Percentiles rank a stretch among this genome's conserved stretches.
Conservation (phyloP, 1,140 invertebrate genomes). For the Hylaeus anthracinus region DNA sequence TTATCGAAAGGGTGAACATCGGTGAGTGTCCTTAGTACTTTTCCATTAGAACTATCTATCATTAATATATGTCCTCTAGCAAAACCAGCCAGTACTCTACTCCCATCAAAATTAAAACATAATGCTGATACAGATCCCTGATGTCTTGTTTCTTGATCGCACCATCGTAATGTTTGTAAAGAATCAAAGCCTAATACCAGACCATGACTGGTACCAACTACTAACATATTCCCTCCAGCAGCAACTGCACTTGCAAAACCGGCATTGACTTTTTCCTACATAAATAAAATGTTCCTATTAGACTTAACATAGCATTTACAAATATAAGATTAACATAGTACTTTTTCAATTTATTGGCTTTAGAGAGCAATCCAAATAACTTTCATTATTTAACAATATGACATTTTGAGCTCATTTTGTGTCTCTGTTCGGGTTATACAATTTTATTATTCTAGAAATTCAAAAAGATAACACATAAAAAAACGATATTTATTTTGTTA, state of each 20-base stretch:
- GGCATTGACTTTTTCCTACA: conserved; percentile 92
- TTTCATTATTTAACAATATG: too few relatives aligned
- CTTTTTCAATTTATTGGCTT: too few relatives aligned
- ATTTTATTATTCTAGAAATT: too few relatives aligned
- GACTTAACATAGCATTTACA: conserved; percentile 15
- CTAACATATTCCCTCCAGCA: conserved; percentile 89
- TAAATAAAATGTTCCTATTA: conserved; percentile 20
- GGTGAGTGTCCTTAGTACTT: conserved; percentile 89
- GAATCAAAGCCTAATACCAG: conserved; percentile 94
- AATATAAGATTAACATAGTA: conserved; percentile 25
- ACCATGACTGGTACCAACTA: conserved; percentile 96
- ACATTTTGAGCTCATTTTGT: too few relatives aligned
- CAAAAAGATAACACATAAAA: too few relatives aligned
- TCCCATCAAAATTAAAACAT: conserved; percentile 93
- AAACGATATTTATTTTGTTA: too few relatives aligned
- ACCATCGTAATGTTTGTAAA: conserved; percentile 93
- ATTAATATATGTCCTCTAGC: conserved; percentile 93
- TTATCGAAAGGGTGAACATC: conserved; percentile 94
- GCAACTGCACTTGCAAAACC: conserved; percentile 92
- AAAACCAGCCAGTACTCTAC: conserved; percentile 91
- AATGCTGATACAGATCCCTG: conserved; percentile 92
- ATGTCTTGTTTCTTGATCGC: conserved; percentile 86
- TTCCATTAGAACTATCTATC: conserved; percentile 89
- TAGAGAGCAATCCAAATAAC: too few relatives aligned
- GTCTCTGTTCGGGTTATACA: too few relatives aligned